Percentiles rank a stretch among this genome's conserved stretches.
Conservation (phyloP, 1,140 invertebrate species). For the Hermetia illucens region DNA sequence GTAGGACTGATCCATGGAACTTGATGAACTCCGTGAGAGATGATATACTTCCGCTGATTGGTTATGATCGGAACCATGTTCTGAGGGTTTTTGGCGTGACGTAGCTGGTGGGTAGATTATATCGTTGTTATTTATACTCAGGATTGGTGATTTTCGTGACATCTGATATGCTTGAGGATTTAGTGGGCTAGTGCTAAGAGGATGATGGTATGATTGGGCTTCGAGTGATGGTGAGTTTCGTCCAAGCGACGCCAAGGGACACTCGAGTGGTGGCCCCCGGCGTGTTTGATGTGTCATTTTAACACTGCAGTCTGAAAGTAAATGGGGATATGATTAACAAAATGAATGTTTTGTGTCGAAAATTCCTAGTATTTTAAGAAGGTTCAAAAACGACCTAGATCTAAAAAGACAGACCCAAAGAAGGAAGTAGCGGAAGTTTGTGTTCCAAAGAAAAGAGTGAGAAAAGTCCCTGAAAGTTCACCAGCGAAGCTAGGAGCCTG, state of each 20-base stretch:
- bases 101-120: conserved; percentile 9
- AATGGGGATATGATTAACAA: neutral
- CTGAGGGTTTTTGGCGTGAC: neutral
- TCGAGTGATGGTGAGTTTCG: conserved; percentile 32
- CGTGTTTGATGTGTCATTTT: conserved; percentile 25
- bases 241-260: conserved; percentile 42
- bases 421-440: too few relatives aligned
- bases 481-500: too few relatives aligned
- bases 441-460: too few relatives aligned
- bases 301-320: neutral
- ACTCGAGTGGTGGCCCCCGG: conserved; percentile 32
- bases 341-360: neutral
- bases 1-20: conserved; percentile 8
- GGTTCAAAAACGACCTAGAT: too few relatives aligned
- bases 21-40: conserved; percentile 17
- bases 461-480: too few relatives aligned
- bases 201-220: conserved; percentile 29
- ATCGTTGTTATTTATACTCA: conserved; percentile 15
- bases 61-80: neutral
- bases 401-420: too few relatives aligned
- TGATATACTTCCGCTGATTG: conserved; percentile 8
- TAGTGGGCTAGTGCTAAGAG: conserved; percentile 30
- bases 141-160: conserved; percentile 29
- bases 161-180: conserved; percentile 32
- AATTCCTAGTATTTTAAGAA: too few relatives aligned